Evolutionary conservation across 1,140 invertebrate genomes (phyloP).

Genomic region (Oryzaephilus surinamensis): DNA sequence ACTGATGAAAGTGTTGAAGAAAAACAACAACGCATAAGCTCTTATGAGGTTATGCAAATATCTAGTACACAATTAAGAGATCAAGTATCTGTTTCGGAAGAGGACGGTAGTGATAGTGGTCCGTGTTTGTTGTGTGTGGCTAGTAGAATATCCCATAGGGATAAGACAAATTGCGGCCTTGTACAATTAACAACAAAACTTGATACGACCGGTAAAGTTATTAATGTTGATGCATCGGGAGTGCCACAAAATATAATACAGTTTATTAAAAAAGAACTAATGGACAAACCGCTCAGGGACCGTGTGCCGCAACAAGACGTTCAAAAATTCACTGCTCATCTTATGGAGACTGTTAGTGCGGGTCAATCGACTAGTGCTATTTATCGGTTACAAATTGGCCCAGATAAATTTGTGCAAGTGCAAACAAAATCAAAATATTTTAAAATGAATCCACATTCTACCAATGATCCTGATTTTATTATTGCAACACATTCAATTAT

Average conservation of each 20-base stretch:
- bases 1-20: conserved; percentile 66
- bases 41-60: conserved; percentile 69
- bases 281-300: conserved; percentile 61
- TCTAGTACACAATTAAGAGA: conserved; percentile 44
- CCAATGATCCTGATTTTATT: conserved; percentile 71
- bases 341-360: conserved; percentile 60
- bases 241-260: conserved; percentile 51
- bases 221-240: conserved; percentile 63
- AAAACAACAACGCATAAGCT: conserved; percentile 60
- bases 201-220: conserved; percentile 74
- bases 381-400: conserved; percentile 63
- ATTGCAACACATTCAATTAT: conserved; percentile 86
- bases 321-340: conserved; percentile 56
- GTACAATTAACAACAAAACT: conserved; percentile 90
- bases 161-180: conserved; percentile 61
- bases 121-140: conserved; percentile 67
- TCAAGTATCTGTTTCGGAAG: conserved; percentile 37
- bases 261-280: conserved; percentile 60
- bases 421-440: conserved; percentile 83
- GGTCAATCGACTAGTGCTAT: conserved; percentile 60
- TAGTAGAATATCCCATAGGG: conserved; percentile 71
- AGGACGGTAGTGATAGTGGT: conserved; percentile 36
- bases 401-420: conserved; percentile 66
- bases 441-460: conserved; percentile 52
- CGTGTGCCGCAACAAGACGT: conserved; percentile 68